Conservation (phyloP, 2,113 vertebrate genomes). For the Alexandromys fortis region DNA sequence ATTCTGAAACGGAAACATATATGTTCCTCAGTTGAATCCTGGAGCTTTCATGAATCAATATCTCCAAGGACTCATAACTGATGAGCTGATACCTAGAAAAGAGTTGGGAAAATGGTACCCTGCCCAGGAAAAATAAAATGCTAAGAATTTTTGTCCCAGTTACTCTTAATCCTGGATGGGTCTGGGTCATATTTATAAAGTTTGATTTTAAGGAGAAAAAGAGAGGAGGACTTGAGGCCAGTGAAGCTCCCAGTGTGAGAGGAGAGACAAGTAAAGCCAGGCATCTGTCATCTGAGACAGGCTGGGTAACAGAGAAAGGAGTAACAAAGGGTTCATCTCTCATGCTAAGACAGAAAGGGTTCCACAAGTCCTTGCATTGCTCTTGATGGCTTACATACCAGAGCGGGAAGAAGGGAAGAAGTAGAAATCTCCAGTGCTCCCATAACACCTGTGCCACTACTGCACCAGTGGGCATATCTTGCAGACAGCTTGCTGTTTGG, state of each 20-base stretch:
- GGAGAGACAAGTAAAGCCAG: neutral
- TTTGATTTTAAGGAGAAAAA: conserved; percentile 12
- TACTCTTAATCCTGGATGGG: conserved; percentile 53
- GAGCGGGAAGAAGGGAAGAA: neutral
- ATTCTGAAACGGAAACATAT: conserved; percentile 9
- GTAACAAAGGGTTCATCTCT: neutral
- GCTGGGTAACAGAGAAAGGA: neutral
- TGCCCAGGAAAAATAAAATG: conserved; percentile 66
- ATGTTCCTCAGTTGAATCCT: conserved; percentile 56
- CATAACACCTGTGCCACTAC: neutral
- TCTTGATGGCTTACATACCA: neutral
- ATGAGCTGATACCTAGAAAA: conserved; percentile 64
- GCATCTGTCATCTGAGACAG: neutral
- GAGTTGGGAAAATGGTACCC: conserved; percentile 71
- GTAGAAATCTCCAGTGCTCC: neutral
- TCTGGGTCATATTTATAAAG: conserved; percentile 13
- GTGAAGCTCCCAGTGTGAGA: neutral
- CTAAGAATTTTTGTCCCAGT: conserved; percentile 64
- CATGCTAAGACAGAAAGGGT: neutral
- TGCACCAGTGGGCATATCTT: neutral
- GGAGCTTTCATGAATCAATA: conserved; percentile 57
- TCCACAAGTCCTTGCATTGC: no score
- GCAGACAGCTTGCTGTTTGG: neutral
- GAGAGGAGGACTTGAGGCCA: neutral
- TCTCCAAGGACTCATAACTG: conserved; percentile 51